Conservation (phyloP, 2,113 vertebrate species). For the zebrafish (Danio rerio) region GRCz12tu NC_133200.1:12139001-12139500, state of each 20-base stretch:
- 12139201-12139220: not conserved
- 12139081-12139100: conserved; percentile 40
- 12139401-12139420: too few species aligned
- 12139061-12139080: conserved; percentile 44
- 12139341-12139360: too few species aligned
- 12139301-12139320: too few species aligned
- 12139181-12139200: conserved; percentile 31
- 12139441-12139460: too few species aligned
- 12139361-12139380: too few species aligned
- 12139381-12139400: too few species aligned
- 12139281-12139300: not conserved
- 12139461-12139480: too few species aligned
- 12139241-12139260: not conserved
- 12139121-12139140: not conserved
- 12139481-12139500: too few species aligned
- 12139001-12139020: conserved; percentile 34
- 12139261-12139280: not conserved
- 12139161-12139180: conserved; percentile 37
- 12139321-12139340: too few species aligned
- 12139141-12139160: conserved; percentile 5
- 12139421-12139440: too few species aligned
- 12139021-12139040: conserved; percentile 11
- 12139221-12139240: not conserved
- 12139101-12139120: conserved; percentile 17
- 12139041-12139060: conserved; percentile 15